Percentiles rank a stretch among this genome's conserved stretches.
These are phyloP conservation scores for Silvanus unidentatus DNA, from an alignment of 2,888 invertebrate species.

Conservation along the genomic window DNA sequence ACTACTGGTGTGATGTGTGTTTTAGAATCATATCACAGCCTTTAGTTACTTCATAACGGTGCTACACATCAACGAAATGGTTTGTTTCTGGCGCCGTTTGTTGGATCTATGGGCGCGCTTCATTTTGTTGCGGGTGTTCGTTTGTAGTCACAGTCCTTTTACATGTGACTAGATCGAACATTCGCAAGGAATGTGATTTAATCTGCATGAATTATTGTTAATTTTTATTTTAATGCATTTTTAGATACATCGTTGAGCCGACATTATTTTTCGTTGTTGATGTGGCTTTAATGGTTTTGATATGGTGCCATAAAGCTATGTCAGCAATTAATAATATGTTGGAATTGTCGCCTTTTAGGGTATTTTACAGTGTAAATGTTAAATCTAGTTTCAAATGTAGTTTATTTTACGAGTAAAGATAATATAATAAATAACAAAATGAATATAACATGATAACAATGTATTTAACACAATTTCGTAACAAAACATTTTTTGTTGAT, in stretches of 20 bases:
- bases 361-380: no score
- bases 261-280: constrained; percentile 38
- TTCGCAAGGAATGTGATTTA: constrained; percentile 41
- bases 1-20: constrained; percentile 42
- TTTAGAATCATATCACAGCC: constrained; percentile 44
- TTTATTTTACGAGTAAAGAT: no score
- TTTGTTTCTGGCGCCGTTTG: no score
- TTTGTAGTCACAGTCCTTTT: constrained; percentile 37
- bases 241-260: no score
- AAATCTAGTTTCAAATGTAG: no score
- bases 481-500: no score
- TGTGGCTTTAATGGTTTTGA: constrained; percentile 39
- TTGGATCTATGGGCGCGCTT: constrained; percentile 15
- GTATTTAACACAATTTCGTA: no score
- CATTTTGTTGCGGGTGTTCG: constrained; percentile 41
- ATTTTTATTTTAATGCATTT: not conserved
- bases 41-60: constrained; percentile 42
- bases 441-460: no score
- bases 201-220: not conserved
- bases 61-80: constrained; percentile 4
- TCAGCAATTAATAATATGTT: constrained; percentile 42
- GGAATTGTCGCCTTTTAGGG: not conserved
- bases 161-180: constrained; percentile 47
- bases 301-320: constrained; percentile 43
- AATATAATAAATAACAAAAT: no score